These are phyloP conservation scores for Drosophila pectinifera DNA, from an alignment of 1,140 invertebrate genomes.

Conservation along the genomic window DNA sequence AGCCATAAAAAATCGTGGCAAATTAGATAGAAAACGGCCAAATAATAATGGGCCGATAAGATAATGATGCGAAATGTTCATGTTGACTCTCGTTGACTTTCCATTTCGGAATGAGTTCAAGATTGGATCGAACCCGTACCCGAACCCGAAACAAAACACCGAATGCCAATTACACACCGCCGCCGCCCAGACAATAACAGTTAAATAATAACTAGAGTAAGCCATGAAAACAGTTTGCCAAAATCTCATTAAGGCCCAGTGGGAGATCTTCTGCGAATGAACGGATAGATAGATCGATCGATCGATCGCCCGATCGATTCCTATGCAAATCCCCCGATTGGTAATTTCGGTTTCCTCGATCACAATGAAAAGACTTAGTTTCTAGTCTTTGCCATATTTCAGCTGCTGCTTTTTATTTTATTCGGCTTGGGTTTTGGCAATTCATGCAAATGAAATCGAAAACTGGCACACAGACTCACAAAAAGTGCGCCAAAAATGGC, in stretches of 20 bases:
- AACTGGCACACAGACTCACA: constrained; percentile 58
- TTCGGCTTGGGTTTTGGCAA: constrained; percentile 27
- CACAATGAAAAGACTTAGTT: constrained; percentile 42
- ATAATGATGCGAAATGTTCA: constrained; percentile 61
- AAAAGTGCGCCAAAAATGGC: constrained; percentile 47
- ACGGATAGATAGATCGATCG: constrained; percentile 21
- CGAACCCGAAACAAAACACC: constrained; percentile 34
- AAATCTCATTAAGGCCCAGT: constrained; percentile 81
- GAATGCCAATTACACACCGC: constrained; percentile 67
- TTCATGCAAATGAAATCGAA: constrained; percentile 83
- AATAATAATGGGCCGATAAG: constrained; percentile 58
- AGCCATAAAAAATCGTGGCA: constrained; percentile 68
- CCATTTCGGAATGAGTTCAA: constrained; percentile 75
- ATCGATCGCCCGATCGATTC: constrained; percentile 48
- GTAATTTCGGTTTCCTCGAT: constrained; percentile 57
- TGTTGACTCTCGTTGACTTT: constrained; percentile 63
- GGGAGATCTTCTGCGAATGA: constrained; percentile 43
- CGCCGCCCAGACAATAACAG: constrained; percentile 52
- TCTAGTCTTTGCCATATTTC: constrained; percentile 38
- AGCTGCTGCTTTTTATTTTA: constrained; percentile 4
- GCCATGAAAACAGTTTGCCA: constrained; percentile 59
- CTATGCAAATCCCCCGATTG: constrained; percentile 65
- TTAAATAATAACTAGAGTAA: constrained; percentile 77
- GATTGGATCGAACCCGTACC: constrained; percentile 46
- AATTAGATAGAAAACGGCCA: constrained; percentile 53